Evolutionary conservation across 2,888 invertebrate genomes (phyloP), one percentile per base, ranked within the genome.

Genomic region (Sarcophaga caerulescens): DNA sequence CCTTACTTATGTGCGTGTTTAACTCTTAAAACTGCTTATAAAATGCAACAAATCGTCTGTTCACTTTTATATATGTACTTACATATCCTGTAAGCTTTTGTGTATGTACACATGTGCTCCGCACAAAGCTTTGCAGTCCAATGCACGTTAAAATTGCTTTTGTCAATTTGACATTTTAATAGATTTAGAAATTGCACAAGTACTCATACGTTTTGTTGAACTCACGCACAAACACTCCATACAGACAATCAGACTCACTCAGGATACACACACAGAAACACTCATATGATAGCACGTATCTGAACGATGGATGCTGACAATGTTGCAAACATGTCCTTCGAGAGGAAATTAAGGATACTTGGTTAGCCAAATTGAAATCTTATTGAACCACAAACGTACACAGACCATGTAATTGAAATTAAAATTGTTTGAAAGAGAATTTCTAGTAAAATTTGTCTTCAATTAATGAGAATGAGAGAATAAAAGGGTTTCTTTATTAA

Each of bases 101-200:
- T 17, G 44, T 68, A 45, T 25, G 11, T 21, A 70, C 75, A 14
- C 21, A 60, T 57, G 44, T 8, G 4, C 17, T 52, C 14, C 12
- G 25, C 35, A 45, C 52, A 21, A 62, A 77, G 69, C 69, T 69
- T 82, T 76, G 70, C 68, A 74, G 79, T 57, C 79, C 76, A 83
- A 69, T 84, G 85, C 77, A 80, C 84, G 88, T 88, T 88, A 89
- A 89, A 90, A 90, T 89, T 87, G 87, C 88, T 89, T 88, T 89
- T 89, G 89, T 89, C 88, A 88, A 89, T 89, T 89, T 89, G 89
- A 89, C 89, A 89, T 89, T 76, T 88, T 90, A 92, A 90, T 90
- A 92, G 91, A 90, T 91, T 90, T 90, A 89, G 78, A 70, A 84
- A 75, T 84, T 81, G 80, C 60, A 81, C 77, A 81, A 84, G 63